A percentile compares a stretch with the other conserved stretches of the same genome.
phyloP scores from a whole-genome alignment of 1,140 invertebrate genomes.

The Pseudomyrmex sp. region DNA sequence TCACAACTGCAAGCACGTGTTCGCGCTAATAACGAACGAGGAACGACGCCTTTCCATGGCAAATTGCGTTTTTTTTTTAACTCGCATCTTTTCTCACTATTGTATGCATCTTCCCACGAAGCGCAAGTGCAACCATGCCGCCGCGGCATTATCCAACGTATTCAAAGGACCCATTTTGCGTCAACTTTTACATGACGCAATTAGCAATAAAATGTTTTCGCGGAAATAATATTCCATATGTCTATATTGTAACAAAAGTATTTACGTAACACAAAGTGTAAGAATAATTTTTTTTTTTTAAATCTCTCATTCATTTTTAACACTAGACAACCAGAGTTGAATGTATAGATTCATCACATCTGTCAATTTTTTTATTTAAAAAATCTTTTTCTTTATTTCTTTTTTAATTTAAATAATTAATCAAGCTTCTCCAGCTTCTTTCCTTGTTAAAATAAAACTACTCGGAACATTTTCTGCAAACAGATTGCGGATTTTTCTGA shows the following conservation, averaged over 20 bases:
- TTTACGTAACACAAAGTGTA: neutral
- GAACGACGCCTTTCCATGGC: constrained; percentile 27
- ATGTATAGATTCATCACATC: neutral
- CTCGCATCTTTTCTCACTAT: constrained; percentile 56
- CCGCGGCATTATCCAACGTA: constrained; percentile 32
- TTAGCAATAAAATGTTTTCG: neutral
- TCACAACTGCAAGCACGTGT: constrained; percentile 47
- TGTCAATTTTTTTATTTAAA: neutral
- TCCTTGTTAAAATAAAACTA: too few species aligned
- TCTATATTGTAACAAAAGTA: neutral
- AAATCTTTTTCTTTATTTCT: too few species aligned
- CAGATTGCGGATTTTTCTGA: too few species aligned
- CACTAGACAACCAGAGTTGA: too few species aligned
- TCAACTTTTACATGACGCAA: constrained; percentile 34
- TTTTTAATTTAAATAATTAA: too few species aligned
- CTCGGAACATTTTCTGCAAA: too few species aligned
- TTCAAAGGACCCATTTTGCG: constrained; percentile 13
- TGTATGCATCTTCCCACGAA: constrained; percentile 52
- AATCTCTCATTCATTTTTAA: neutral
- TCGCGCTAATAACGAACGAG: constrained; percentile 13
- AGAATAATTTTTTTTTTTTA: too few species aligned
- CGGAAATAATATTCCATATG: neutral
- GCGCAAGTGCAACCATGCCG: constrained; percentile 45
- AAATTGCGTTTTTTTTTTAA: constrained; percentile 16
- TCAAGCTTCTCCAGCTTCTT: too few species aligned